These are phyloP conservation scores for Melanotaenia maccullochi DNA, from an alignment of 2,797 vertebrate genomes.

Conservation along the genomic window DNA sequence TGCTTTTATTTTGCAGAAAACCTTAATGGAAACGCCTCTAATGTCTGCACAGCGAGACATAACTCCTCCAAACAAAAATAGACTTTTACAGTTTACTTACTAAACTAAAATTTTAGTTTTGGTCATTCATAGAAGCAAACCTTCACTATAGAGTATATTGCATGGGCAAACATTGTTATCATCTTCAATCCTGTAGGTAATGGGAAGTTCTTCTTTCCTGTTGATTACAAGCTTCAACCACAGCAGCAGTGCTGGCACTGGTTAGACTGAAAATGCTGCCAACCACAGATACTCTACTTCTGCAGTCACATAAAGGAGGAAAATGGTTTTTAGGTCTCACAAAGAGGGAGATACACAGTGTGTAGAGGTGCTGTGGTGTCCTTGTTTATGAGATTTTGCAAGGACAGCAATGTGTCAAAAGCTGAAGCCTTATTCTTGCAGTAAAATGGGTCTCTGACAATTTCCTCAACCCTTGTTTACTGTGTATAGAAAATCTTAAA, in stretches of 20 bases:
- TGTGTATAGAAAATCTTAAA: not conserved
- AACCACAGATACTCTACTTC: not conserved
- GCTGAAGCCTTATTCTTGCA: not conserved
- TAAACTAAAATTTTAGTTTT: too few relatives aligned
- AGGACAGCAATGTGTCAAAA: not conserved
- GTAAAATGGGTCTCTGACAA: not conserved
- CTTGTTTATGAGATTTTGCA: slow-evolving; percentile 6
- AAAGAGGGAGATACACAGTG: not conserved
- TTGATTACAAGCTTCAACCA: not conserved
- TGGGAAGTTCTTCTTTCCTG: not conserved
- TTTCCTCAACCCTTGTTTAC: not conserved
- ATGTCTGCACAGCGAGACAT: too few relatives aligned
- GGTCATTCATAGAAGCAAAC: too few relatives aligned
- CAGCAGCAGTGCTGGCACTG: not conserved
- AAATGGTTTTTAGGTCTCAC: slow-evolving; percentile 1
- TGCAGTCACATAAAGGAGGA: slow-evolving; percentile 3
- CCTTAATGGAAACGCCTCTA: too few relatives aligned
- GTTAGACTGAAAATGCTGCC: not conserved
- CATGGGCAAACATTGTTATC: not conserved
- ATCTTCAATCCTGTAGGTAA: not conserved
- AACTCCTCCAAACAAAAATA: too few relatives aligned
- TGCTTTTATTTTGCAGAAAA: too few relatives aligned
- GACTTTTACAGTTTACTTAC: too few relatives aligned
- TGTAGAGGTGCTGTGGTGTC: slow-evolving; percentile 6
- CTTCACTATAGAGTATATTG: not conserved